These are phyloP conservation scores for Neoarius graeffei DNA, from an alignment of 2,113 vertebrate genomes.

Conservation along the genomic window DNA sequence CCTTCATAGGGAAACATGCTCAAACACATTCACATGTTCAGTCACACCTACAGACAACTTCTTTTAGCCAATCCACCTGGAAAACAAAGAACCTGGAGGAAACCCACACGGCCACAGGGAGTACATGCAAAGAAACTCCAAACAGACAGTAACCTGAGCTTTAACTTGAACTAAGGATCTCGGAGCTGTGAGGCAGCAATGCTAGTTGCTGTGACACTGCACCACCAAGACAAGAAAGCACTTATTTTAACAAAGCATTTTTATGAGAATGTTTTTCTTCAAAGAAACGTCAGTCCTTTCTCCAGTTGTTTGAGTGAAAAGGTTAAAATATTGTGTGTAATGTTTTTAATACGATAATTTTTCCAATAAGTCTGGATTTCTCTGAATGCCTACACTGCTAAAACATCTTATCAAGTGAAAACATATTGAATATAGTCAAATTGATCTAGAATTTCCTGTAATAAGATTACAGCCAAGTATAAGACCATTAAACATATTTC, in stretches of 20 bases:
- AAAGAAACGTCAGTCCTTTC: no score
- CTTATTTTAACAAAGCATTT: no score
- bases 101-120: not conserved
- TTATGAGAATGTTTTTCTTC: no score
- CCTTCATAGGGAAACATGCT: not conserved
- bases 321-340: not conserved
- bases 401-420: no score
- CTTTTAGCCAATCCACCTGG: not conserved
- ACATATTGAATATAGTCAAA: no score
- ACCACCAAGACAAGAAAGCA: not conserved
- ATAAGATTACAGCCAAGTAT: no score
- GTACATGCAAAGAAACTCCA: not conserved
- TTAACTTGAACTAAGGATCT: not conserved
- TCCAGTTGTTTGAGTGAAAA: not conserved
- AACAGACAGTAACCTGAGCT: not conserved
- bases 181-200: not conserved
- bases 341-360: not conserved
- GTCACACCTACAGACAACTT: not conserved
- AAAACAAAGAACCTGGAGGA: not conserved
- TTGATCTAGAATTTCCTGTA: no score
- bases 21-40: not conserved
- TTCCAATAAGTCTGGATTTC: no score
- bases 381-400: no score
- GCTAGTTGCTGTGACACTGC: not conserved
- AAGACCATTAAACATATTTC: no score